Conservation (phyloP, 1,140 invertebrate genomes). For the Papilio dardanus region DNA sequence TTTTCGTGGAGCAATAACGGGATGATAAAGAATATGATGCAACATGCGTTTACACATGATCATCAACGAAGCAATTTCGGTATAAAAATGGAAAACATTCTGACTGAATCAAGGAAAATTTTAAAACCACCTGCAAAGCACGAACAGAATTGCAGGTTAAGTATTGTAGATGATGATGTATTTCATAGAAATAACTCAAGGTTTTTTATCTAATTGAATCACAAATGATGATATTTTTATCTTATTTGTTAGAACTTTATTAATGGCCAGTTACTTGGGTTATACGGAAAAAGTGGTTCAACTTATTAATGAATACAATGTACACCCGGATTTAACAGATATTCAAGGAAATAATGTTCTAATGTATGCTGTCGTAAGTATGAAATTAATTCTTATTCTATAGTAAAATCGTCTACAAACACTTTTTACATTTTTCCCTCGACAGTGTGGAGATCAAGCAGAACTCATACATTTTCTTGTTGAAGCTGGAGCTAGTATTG, state of each 20-base stretch:
- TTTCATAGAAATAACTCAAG: background rate
- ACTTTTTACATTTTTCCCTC: slow-evolving; percentile 21
- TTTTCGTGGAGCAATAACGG: slow-evolving; percentile 70
- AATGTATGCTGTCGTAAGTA: slow-evolving; percentile 78
- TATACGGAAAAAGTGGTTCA: slow-evolving; percentile 60
- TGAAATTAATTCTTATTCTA: slow-evolving; percentile 6
- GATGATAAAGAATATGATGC: slow-evolving; percentile 64
- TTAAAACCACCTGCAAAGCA: slow-evolving; percentile 60
- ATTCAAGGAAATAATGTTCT: slow-evolving; percentile 77
- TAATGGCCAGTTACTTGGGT: slow-evolving; percentile 70
- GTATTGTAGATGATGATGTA: slow-evolving; percentile 17
- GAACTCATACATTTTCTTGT: slow-evolving; percentile 69
- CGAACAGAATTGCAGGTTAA: slow-evolving; percentile 67
- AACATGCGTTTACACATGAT: slow-evolving; percentile 66
- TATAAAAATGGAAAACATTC: slow-evolving; percentile 50
- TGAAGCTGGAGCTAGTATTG: slow-evolving; percentile 76
- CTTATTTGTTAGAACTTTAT: slow-evolving; percentile 48
- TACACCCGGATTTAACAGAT: slow-evolving; percentile 79
- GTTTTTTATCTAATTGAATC: background rate
- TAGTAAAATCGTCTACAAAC: background rate
- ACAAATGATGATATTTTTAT: background rate
- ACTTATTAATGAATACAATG: slow-evolving; percentile 64
- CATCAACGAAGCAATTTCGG: slow-evolving; percentile 45
- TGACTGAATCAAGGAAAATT: slow-evolving; percentile 55
- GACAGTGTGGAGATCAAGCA: slow-evolving; percentile 63